Conservation (phyloP, 1,140 invertebrate species). For the Phymorhynchus buccinoides region DNA sequence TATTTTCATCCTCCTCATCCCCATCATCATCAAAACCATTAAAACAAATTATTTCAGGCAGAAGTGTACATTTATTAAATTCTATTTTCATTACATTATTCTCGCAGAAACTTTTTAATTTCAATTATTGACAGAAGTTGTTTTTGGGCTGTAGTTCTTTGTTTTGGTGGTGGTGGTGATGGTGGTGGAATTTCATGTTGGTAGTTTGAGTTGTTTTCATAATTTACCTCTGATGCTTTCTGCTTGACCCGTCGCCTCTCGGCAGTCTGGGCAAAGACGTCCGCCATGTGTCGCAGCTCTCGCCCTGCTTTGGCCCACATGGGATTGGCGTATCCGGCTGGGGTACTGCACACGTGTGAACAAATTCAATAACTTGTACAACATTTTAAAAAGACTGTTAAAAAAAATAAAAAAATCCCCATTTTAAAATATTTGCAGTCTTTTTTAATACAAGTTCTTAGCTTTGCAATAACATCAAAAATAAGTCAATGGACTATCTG, state of each 20-base stretch:
- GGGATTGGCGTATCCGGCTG: conserved; percentile 50
- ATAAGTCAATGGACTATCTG: too few relatives aligned
- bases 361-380: too few relatives aligned
- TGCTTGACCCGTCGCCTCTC: conserved; percentile 62
- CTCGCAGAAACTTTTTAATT: neutral
- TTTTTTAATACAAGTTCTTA: too few relatives aligned
- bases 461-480: too few relatives aligned
- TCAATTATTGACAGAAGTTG: neutral
- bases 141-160: too few relatives aligned
- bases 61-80: too few relatives aligned
- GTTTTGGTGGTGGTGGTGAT: too few relatives aligned
- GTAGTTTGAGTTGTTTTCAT: neutral
- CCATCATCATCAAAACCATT: neutral
- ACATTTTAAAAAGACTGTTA: too few relatives aligned
- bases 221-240: conserved; percentile 61
- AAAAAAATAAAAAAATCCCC: too few relatives aligned
- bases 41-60: neutral
- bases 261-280: conserved; percentile 65
- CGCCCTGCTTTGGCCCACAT: conserved; percentile 62
- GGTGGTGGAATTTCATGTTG: too few relatives aligned
- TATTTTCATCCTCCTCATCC: too few relatives aligned
- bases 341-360: conserved; percentile 45
- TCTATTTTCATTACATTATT: neutral
- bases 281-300: conserved; percentile 67
- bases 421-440: too few relatives aligned